Conservation (phyloP, 2,113 vertebrate genomes). For the Apus apus region DNA sequence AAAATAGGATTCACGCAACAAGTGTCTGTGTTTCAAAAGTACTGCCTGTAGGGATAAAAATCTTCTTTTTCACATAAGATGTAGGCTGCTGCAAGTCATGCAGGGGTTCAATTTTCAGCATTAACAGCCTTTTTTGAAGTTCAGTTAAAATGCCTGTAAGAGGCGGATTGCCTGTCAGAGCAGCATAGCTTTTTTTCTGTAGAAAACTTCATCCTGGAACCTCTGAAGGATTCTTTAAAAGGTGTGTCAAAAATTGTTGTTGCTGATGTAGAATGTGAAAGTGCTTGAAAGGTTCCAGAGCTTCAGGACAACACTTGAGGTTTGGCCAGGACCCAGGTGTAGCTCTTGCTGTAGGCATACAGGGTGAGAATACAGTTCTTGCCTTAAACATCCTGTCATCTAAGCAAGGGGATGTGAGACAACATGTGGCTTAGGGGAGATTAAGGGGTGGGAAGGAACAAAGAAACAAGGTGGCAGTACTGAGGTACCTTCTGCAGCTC, state of each 20-base stretch:
- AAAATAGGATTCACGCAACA: background rate
- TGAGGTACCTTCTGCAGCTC: background rate
- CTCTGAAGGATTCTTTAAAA: background rate
- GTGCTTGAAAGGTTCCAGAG: background rate
- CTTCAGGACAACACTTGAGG: background rate
- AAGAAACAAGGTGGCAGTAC: background rate
- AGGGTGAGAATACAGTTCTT: background rate
- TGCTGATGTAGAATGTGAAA: background rate
- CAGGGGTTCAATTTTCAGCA: background rate
- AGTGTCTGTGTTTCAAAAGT: background rate
- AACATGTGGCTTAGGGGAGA: background rate
- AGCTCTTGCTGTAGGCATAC: background rate
- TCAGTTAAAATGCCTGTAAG: background rate
- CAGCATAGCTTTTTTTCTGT: background rate
- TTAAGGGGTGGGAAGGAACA: background rate
- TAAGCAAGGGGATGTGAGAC: constrained; percentile 23
- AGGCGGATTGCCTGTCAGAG: background rate
- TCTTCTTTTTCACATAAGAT: background rate
- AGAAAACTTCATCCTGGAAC: background rate
- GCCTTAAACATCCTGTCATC: constrained; percentile 11
- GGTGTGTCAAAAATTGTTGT: background rate
- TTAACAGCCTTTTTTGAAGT: background rate
- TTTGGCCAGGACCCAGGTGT: background rate
- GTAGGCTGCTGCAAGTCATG: background rate
- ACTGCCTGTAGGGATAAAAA: background rate